Evolutionary conservation across 2,113 vertebrate genomes (phyloP).

Genomic region (Tichodroma muraria): DNA sequence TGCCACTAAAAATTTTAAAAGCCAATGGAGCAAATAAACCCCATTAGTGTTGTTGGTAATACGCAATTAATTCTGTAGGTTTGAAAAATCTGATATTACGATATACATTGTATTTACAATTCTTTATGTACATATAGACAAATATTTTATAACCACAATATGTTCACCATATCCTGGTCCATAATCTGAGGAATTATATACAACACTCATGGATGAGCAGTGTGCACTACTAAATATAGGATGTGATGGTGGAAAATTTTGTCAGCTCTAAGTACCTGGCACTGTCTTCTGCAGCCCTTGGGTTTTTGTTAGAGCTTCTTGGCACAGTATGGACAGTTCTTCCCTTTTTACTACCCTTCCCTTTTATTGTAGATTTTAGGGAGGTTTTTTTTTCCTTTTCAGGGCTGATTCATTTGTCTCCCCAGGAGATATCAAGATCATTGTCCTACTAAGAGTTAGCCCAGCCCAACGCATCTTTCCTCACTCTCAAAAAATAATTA

Average conservation of each 20-base stretch:
- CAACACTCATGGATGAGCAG: not conserved
- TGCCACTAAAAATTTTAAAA: not conserved
- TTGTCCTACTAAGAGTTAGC: not conserved
- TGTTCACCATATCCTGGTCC: not conserved
- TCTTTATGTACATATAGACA: conserved; percentile 6
- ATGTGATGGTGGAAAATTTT: not conserved
- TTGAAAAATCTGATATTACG: not conserved
- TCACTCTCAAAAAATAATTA: not conserved
- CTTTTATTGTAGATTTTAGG: not conserved
- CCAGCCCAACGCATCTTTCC: not conserved
- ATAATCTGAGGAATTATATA: not conserved
- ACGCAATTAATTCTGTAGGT: not conserved
- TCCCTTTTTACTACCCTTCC: not conserved
- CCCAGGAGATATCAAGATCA: not conserved
- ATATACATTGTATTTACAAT: not conserved
- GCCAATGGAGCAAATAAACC: not conserved
- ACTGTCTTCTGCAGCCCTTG: not conserved
- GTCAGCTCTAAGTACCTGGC: not conserved
- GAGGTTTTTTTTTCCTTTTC: not conserved
- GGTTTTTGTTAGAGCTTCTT: not conserved
- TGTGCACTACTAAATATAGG: not conserved
- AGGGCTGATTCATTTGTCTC: not conserved
- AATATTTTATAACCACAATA: not conserved
- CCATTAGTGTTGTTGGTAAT: not conserved
- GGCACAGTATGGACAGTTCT: not conserved